These are phyloP conservation scores for Datnioides undecimradiatus DNA, from an alignment of 2,113 vertebrate genomes.

Conservation along the genomic window DNA sequence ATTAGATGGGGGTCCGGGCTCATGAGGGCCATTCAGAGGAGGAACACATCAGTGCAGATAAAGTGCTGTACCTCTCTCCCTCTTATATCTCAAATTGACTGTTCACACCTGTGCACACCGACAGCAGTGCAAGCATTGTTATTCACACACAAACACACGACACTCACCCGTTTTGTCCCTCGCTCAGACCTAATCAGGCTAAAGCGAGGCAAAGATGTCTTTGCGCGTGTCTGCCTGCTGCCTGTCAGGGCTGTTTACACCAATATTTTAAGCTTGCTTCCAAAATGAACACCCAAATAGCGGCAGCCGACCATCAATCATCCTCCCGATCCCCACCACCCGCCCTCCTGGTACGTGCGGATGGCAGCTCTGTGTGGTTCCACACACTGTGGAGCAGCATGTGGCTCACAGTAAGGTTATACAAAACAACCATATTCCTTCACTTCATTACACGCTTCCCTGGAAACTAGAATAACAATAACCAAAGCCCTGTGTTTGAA, in stretches of 20 bases:
- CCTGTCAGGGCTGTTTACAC: slow-evolving; percentile 56
- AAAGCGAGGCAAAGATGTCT: slow-evolving; percentile 12
- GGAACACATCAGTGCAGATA: slow-evolving; percentile 34
- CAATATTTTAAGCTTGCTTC: slow-evolving; percentile 53
- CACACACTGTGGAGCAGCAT: slow-evolving; percentile 32
- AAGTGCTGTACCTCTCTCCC: not conserved
- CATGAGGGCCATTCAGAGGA: slow-evolving; percentile 43
- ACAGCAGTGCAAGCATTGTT: not conserved
- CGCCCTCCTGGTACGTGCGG: slow-evolving; percentile 20
- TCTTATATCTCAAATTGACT: slow-evolving; percentile 7
- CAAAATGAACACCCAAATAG: slow-evolving; percentile 64
- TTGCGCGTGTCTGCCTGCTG: not conserved
- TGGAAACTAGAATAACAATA: slow-evolving; percentile 78
- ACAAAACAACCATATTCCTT: slow-evolving; percentile 74
- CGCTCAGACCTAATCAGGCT: slow-evolving; percentile 35
- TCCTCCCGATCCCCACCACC: not conserved
- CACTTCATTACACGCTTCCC: slow-evolving; percentile 84
- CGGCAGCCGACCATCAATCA: slow-evolving; percentile 70
- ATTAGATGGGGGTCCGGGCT: slow-evolving; percentile 58
- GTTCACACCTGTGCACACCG: not conserved
- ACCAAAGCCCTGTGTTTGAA: slow-evolving; percentile 73
- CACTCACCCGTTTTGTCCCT: slow-evolving; percentile 21
- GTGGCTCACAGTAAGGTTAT: slow-evolving; percentile 60
- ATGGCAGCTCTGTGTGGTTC: slow-evolving; percentile 64
- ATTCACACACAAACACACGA: not conserved